phyloP scores from a whole-genome alignment of 2,113 vertebrate genomes.

The Leucoraja erinaceus region DNA sequence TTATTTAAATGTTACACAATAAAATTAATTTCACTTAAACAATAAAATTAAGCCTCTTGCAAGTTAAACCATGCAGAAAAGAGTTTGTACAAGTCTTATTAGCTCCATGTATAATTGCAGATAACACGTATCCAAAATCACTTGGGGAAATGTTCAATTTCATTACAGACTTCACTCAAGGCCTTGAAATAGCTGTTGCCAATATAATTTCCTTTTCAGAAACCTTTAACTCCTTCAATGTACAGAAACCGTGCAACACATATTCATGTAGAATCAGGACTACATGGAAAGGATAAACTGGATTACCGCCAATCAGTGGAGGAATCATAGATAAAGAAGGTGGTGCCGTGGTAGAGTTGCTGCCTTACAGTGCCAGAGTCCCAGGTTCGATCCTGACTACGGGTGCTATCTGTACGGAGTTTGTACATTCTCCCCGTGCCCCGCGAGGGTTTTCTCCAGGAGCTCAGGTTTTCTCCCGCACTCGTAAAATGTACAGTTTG shows the following conservation, averaged over 20 bases:
- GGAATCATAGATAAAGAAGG: background rate
- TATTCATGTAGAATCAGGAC: too few relatives aligned
- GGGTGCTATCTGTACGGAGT: too few relatives aligned
- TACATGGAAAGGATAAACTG: too few relatives aligned
- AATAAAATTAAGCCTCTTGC: background rate
- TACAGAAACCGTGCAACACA: background rate
- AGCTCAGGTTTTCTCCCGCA: too few relatives aligned
- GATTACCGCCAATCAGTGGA: too few relatives aligned
- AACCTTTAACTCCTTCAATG: background rate
- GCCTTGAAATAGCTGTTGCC: background rate
- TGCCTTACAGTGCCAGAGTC: too few relatives aligned
- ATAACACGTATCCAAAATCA: background rate
- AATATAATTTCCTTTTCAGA: background rate
- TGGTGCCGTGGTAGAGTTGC: background rate
- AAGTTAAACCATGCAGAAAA: background rate
- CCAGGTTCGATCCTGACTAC: too few relatives aligned
- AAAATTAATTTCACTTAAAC: background rate
- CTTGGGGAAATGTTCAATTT: background rate
- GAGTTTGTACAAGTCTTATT: background rate
- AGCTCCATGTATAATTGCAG: background rate
- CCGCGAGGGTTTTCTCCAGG: too few relatives aligned
- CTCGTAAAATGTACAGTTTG: too few relatives aligned
- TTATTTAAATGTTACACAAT: background rate
- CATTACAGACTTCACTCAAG: background rate
- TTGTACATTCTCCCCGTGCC: too few relatives aligned